These are phyloP conservation scores for Hexactinellida sp. DNA, from an alignment of 37 sponge, comb jelly and placozoan species.

Conservation along the genomic window DNA sequence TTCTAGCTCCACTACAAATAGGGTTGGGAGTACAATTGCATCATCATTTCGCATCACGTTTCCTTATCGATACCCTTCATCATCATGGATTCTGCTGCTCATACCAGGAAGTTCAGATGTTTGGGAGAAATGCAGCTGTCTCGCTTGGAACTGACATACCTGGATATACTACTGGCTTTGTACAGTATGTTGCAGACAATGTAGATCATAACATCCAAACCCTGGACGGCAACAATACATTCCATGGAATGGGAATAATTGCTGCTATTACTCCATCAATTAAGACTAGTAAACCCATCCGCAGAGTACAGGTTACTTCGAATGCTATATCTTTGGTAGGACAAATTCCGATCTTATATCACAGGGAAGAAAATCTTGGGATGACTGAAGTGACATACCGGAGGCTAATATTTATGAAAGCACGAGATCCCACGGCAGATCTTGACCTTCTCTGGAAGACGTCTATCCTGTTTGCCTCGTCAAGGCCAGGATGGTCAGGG, in stretches of 20 bases:
- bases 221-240: neutral
- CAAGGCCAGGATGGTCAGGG: constrained; percentile 24
- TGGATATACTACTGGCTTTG: neutral
- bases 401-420: constrained; percentile 18
- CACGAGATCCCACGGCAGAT: constrained; percentile 10
- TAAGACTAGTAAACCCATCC: neutral
- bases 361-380: constrained; percentile 7
- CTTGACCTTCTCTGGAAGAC: constrained; percentile 8
- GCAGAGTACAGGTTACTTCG: neutral
- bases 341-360: neutral
- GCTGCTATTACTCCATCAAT: neutral
- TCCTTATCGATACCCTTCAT: neutral
- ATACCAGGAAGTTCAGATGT: neutral
- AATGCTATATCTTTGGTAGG: neutral
- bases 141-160: neutral
- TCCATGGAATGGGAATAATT: constrained; percentile 12
- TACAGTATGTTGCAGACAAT: neutral
- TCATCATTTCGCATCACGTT: neutral
- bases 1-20: neutral
- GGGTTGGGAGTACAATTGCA: neutral
- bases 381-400: constrained; percentile 29
- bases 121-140: neutral
- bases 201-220: neutral
- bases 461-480: neutral
- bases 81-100: neutral